Evolutionary conservation across 2,888 invertebrate species (phyloP), one percentile per base, ranked within the genome.

Genomic region (Leptinotarsa juncta): DNA sequence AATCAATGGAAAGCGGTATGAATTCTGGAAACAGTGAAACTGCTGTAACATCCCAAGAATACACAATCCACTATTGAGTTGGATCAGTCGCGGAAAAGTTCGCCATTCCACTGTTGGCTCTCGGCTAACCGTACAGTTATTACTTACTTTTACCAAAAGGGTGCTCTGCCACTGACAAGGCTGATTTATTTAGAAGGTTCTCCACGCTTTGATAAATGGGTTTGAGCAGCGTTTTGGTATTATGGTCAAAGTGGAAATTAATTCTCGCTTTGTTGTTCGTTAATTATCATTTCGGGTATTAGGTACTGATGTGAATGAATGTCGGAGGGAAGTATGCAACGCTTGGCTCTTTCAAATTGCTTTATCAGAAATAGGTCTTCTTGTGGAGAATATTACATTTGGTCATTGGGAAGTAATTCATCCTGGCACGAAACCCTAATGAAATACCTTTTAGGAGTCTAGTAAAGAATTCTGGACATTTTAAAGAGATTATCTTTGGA

Each of bases 151-250:
- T 18, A 57, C 69, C 26, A 57, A 69, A 69, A 69, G 49, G 48
- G 60, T 69, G 49, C 60, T 62, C 16, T 57, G 69, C 69, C 48
- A 57, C 69, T 69, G 69, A 69, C 60, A 49, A 48, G 18, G 57
- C 48, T 69, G 69, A 69, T 69, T 69, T 69, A 69, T 69, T 69
- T 57, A 48, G 69, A 49, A 57, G 69, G 57, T 57, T 55, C 69
- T 69, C 68, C 15, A 57, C 69, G 42, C 48, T 18, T 69, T 69
- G 69, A 69, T 69, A 48, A 69, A 69, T 60, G 60, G 57, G n/a
- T 69, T 49, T 57, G 57, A 53, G 69, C 60, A 69, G 69, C 69
- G 57, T 69, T 69, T 60, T 57, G 69, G 57, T 60, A 69, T 69
- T 60, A 55, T 48, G 69, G 69, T 50, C 57, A 16, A 69, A 57